Conservation (phyloP, 2,888 invertebrate species). For the Idaea biselata region DNA sequence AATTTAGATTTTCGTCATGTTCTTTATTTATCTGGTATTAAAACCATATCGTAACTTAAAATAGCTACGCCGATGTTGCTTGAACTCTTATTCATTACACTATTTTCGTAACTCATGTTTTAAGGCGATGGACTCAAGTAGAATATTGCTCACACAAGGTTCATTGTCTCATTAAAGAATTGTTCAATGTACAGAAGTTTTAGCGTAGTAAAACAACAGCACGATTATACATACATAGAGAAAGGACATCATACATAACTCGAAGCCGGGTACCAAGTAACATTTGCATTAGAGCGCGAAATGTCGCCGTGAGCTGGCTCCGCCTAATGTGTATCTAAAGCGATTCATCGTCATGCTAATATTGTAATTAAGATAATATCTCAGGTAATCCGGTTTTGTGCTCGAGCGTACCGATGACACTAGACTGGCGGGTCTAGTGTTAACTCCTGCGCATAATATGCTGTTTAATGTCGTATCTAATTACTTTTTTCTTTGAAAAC, state of each 20-base stretch:
- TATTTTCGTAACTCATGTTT: background rate
- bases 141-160: background rate
- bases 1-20: slow-evolving; percentile 1
- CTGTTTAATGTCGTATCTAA: background rate
- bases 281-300: slow-evolving; percentile 44
- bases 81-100: background rate
- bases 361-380: slow-evolving; percentile 60
- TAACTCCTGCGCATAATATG: slow-evolving; percentile 23
- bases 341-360: slow-evolving; percentile 62
- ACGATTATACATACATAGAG: slow-evolving; percentile 24
- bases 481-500: background rate
- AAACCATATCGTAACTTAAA: slow-evolving; percentile 1
- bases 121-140: background rate
- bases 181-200: background rate
- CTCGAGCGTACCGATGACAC: slow-evolving; percentile 22
- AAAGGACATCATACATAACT: slow-evolving; percentile 33
- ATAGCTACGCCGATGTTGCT: background rate
- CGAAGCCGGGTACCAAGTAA: background rate
- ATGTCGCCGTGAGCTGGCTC: slow-evolving; percentile 38
- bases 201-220: slow-evolving; percentile 29
- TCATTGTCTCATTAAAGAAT: background rate
- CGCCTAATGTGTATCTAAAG: slow-evolving; percentile 50
- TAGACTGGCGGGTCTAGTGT: slow-evolving; percentile 27
- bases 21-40: background rate
- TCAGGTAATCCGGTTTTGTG: slow-evolving; percentile 26